Evolutionary conservation across 2,888 invertebrate species (phyloP), one percentile per base, ranked within the genome.

Genomic region (Scaptomyza flava): DNA sequence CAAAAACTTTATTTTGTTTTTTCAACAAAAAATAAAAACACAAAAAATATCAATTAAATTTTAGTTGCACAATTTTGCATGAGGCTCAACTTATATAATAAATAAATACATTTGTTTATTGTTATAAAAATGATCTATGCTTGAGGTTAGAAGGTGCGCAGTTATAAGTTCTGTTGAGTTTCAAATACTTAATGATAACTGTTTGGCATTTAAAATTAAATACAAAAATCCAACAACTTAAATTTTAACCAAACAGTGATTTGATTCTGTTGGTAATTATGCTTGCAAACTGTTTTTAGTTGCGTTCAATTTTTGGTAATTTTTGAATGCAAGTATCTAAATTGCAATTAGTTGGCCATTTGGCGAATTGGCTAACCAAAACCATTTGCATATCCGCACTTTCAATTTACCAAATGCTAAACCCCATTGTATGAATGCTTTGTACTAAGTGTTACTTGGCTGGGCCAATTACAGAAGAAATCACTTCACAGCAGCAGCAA

Each of bases 381-480:
- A 31, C 41, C 48, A 69, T 73, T 77, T 78, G 77, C 63, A 63
- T 60, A 69, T 66, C 52, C 67, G 68, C 72, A 68, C 41, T 84
- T 77, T 74, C 67, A 77, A 81, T 81, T 81, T 65, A 31, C 46
- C 46, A 61, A 77, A 75, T 68, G 46, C 54, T 57, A 50, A 61
- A 46, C 46, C 46, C 48, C 59, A 53, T 76, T 20, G 52, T 62
- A 61, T 31, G 54, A 47, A 58, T 67, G 46, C 56, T 72, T 53
- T 46, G 62, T 20, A 31, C 41, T 58, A 34, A 47, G 64, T 54
- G 50, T 50, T 23, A 53, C 43, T 61, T 48, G 36, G 61, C 58
- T 33, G 11, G 14, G 74, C 65, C 69, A 79, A 83, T 81, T 87
- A 79, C 65, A 60, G 4, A 65, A 63, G 64, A 79, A 79, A 79